Conservation (phyloP, 2,888 invertebrate genomes). For the Mesochorus sp. region DNA sequence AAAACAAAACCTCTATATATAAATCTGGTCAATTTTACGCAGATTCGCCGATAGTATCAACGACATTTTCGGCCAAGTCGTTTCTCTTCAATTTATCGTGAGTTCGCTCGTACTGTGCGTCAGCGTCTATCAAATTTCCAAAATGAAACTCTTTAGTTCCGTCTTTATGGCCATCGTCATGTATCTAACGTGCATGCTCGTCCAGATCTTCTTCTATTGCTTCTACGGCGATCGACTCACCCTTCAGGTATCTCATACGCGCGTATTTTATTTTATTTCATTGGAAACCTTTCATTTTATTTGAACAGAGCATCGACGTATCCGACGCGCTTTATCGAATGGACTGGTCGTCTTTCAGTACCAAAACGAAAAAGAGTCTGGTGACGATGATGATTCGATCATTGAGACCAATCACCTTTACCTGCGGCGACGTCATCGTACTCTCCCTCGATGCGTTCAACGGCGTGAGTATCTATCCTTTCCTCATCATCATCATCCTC, state of each 20-base stretch:
- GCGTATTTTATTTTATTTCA: no score
- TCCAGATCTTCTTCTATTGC: slow-evolving; percentile 65
- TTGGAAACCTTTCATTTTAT: no score
- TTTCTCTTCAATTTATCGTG: slow-evolving; percentile 60
- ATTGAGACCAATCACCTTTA: slow-evolving; percentile 62
- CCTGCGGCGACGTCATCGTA: slow-evolving; percentile 61
- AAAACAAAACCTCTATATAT: neutral
- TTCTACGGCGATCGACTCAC: slow-evolving; percentile 51
- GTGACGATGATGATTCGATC: slow-evolving; percentile 63
- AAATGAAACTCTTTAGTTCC: slow-evolving; percentile 55
- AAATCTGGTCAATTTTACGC: neutral
- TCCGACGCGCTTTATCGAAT: no score
- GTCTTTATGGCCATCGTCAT: slow-evolving; percentile 57
- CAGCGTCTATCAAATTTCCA: slow-evolving; percentile 64
- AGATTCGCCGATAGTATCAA: slow-evolving; percentile 58
- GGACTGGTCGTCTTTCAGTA: slow-evolving; percentile 63
- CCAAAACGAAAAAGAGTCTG: slow-evolving; percentile 55
- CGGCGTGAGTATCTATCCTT: slow-evolving; percentile 54
- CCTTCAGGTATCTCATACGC: slow-evolving; percentile 59
- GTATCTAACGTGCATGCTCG: slow-evolving; percentile 63
- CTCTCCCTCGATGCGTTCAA: slow-evolving; percentile 65
- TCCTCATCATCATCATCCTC: neutral
- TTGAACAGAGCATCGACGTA: no score
- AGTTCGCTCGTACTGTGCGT: slow-evolving; percentile 64
- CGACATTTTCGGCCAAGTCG: slow-evolving; percentile 56